Evolutionary conservation across 2,888 invertebrate species (phyloP).

Genomic region (Dryadula phaetusa): DNA sequence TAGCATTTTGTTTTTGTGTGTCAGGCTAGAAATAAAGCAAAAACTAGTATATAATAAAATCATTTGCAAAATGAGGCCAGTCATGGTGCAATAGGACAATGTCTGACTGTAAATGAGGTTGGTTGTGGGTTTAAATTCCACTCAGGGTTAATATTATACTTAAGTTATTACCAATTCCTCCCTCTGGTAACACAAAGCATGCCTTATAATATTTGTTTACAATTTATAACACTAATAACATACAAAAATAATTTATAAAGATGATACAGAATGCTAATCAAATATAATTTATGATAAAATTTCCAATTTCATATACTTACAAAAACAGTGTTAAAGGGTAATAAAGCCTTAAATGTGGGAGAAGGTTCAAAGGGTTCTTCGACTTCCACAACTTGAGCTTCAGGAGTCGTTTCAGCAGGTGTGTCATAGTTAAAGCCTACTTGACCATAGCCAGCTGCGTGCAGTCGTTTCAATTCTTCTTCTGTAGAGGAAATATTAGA

Average conservation of each 20-base stretch:
- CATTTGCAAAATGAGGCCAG: too few species aligned
- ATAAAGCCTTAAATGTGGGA: constrained; percentile 85
- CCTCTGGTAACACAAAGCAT: too few species aligned
- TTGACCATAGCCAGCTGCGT: constrained; percentile 90
- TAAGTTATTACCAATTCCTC: too few species aligned
- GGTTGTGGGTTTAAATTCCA: too few species aligned
- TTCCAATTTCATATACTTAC: constrained; percentile 38
- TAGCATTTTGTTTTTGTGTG: constrained; percentile 93
- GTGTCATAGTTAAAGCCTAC: constrained; percentile 91
- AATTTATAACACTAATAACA: too few species aligned
- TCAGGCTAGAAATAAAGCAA: constrained; percentile 88
- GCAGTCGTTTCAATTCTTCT: constrained; percentile 95
- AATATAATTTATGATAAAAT: neutral
- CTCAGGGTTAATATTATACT: too few species aligned
- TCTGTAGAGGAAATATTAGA: constrained; percentile 81
- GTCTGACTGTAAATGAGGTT: too few species aligned
- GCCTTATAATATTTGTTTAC: too few species aligned
- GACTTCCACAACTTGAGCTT: constrained; percentile 85
- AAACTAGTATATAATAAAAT: too few species aligned
- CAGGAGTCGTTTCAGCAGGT: constrained; percentile 73
- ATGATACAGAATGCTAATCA: neutral
- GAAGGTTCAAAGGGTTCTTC: constrained; percentile 91
- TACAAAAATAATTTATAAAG: too few species aligned
- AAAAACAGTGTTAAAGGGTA: constrained; percentile 87
- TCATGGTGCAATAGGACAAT: too few species aligned